Evolutionary conservation across 2,888 invertebrate genomes (phyloP).

Genomic region (Lepetodrilus schrolli): DNA sequence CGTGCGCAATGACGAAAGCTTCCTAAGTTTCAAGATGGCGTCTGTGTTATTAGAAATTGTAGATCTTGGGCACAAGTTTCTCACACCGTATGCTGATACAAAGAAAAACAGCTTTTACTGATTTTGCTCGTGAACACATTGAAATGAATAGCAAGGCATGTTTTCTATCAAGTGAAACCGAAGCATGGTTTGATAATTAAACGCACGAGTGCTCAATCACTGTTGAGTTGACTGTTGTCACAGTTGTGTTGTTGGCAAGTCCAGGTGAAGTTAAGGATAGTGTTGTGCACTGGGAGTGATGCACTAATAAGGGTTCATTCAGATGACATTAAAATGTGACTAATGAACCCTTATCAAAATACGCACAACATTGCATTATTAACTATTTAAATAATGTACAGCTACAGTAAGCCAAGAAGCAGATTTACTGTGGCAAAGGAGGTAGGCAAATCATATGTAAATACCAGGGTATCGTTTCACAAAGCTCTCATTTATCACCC

Average conservation of each 20-base stretch:
- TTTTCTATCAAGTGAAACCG: background rate
- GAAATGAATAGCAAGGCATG: constrained; percentile 19
- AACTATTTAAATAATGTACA: constrained; percentile 27
- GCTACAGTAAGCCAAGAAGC: constrained; percentile 28
- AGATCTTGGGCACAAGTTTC: background rate
- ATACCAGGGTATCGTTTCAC: background rate
- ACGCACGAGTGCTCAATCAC: background rate
- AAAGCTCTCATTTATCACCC: too few species aligned
- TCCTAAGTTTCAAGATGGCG: constrained; percentile 51
- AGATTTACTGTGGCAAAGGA: constrained; percentile 21
- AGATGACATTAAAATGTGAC: too few species aligned
- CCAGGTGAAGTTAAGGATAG: too few species aligned
- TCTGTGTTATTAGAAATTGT: constrained; percentile 27
- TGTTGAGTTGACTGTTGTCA: too few species aligned
- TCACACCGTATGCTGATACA: background rate
- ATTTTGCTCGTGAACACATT: background rate
- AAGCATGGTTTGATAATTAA: background rate
- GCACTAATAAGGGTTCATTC: too few species aligned
- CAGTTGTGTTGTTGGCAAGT: too few species aligned
- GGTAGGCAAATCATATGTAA: background rate
- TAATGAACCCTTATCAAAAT: too few species aligned
- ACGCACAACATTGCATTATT: too few species aligned
- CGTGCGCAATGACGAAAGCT: constrained; percentile 39
- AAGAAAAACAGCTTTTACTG: background rate
- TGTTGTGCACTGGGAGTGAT: too few species aligned